phyloP scores from a whole-genome alignment of 1,140 invertebrate genomes.

The Papilio aristodemus region DNA sequence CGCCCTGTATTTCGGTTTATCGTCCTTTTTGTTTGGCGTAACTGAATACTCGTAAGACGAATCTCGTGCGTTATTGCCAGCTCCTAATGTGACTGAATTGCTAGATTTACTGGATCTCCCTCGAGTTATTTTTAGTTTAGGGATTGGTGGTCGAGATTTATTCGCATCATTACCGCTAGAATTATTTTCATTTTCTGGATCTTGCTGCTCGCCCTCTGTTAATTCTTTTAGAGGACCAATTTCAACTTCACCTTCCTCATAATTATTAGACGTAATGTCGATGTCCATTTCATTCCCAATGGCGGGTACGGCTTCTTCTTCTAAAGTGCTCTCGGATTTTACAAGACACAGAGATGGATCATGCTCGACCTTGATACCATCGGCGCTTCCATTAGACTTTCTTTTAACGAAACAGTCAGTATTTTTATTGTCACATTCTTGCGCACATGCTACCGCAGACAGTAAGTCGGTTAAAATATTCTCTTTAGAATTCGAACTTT shows the following conservation, averaged over 20 bases:
- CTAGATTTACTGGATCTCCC: constrained; percentile 71
- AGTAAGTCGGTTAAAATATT: constrained; percentile 83
- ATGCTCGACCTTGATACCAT: constrained; percentile 64
- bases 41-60: constrained; percentile 69
- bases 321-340: constrained; percentile 72
- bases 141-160: constrained; percentile 70
- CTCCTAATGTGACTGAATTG: constrained; percentile 62
- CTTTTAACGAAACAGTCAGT: constrained; percentile 73
- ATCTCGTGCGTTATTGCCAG: constrained; percentile 51
- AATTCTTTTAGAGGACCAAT: constrained; percentile 74
- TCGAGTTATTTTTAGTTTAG: constrained; percentile 77
- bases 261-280: constrained; percentile 70
- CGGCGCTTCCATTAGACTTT: constrained; percentile 68
- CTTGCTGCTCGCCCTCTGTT: constrained; percentile 66
- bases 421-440: constrained; percentile 78
- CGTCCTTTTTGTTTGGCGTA: constrained; percentile 51
- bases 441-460: constrained; percentile 81
- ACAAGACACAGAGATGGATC: constrained; percentile 47
- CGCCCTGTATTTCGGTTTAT: constrained; percentile 65
- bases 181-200: constrained; percentile 60
- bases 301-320: constrained; percentile 76
- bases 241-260: constrained; percentile 75
- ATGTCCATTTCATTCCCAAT: constrained; percentile 80
- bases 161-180: constrained; percentile 53
- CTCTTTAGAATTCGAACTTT: constrained; percentile 77